Evolutionary conservation across 2,113 vertebrate genomes (phyloP).

Genomic region (Psammodynastes pulverulentus): DNA sequence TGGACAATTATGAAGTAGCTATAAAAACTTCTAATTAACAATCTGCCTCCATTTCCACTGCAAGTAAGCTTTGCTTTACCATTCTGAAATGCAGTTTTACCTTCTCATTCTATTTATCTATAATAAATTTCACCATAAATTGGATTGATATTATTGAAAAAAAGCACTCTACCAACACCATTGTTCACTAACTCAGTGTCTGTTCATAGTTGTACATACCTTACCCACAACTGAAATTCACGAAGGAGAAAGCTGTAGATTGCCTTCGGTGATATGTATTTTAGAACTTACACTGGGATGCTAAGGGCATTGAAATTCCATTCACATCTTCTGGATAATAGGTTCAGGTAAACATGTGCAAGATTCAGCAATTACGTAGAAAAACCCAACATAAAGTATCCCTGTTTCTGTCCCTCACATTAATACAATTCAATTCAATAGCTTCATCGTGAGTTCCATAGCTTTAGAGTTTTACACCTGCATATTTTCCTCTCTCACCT

Average conservation of each 20-base stretch:
- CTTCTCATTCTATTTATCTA: not conserved
- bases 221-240: not conserved
- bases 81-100: conserved; percentile 37
- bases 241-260: not conserved
- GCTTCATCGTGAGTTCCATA: not conserved
- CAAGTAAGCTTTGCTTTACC: conserved; percentile 49
- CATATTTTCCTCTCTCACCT: not conserved
- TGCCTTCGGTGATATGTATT: not conserved
- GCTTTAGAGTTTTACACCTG: not conserved
- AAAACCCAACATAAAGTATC: not conserved
- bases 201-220: not conserved
- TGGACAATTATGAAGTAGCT: conserved; percentile 52
- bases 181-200: not conserved
- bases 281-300: not conserved
- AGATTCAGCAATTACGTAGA: not conserved
- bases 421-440: not conserved
- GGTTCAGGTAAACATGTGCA: not conserved
- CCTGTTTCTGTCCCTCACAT: not conserved
- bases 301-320: not conserved
- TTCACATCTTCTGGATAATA: not conserved
- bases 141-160: not conserved
- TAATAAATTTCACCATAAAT: not conserved
- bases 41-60: conserved; percentile 55
- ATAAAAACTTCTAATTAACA: conserved; percentile 24
- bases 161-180: not conserved